Evolutionary conservation across 2,113 vertebrate genomes (phyloP).

Genomic region (Tautogolabrus adspersus): DNA sequence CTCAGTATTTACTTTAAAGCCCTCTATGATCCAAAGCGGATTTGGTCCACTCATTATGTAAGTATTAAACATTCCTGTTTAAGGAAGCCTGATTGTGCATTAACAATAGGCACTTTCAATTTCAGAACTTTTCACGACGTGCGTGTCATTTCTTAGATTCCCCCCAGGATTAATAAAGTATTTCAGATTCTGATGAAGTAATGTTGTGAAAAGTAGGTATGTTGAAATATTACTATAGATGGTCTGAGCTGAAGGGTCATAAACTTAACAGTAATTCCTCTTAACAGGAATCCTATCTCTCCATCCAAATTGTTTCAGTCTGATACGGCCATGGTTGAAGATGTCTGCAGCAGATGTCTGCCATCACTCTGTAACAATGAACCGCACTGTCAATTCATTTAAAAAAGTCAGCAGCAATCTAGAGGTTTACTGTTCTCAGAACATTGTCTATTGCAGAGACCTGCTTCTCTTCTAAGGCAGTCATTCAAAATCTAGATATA

Average conservation of each 20-base stretch:
- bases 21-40: too few species aligned
- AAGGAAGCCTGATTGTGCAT: too few species aligned
- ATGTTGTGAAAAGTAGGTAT: background rate
- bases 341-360: conserved; percentile 32
- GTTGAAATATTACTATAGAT: background rate
- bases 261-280: conserved; percentile 14
- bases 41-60: too few species aligned
- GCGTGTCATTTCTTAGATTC: too few species aligned
- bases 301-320: conserved; percentile 49
- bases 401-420: conserved; percentile 10
- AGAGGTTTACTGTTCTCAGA: background rate
- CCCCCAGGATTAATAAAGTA: too few species aligned
- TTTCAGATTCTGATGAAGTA: too few species aligned
- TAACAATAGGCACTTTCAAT: too few species aligned
- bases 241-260: conserved; percentile 14
- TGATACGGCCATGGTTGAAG: conserved; percentile 21
- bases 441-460: conserved; percentile 4
- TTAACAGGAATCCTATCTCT: conserved; percentile 31
- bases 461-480: conserved; percentile 8
- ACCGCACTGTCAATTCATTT: background rate
- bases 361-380: conserved; percentile 37
- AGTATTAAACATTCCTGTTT: too few species aligned
- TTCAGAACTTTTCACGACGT: too few species aligned
- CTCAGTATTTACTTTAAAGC: too few species aligned
- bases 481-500: conserved; percentile 19